Evolutionary conservation across 30 jellyfish, hydroid and myxozoan genomes (phyloP), one percentile per base, ranked within the genome.

Genomic region (Haliclystus octoradiatus): DNA sequence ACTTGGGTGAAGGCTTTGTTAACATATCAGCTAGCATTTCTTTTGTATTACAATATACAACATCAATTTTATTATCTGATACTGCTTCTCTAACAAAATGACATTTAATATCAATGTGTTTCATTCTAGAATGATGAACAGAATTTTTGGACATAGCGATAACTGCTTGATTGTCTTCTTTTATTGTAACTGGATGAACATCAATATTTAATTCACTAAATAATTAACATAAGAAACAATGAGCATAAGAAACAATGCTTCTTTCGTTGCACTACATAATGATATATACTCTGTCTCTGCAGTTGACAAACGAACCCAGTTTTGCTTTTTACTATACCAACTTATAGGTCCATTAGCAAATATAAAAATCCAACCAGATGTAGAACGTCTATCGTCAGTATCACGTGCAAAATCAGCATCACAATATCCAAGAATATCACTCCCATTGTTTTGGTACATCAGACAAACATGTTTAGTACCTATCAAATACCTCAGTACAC

Each of bases 221-320:
- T n/a, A n/a, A n/a, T n/a, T n/a, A n/a, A n/a, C n/a, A n/a, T n/a
- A n/a, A 5, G 57, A 40, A 9, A 40, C 19, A 9, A 40, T 19
- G 14, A 5, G 57, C 57, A 19, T 40, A 9, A 40, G 57, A 40
- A 40, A 40, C 57, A 40, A 40, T 40, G 69, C 69, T 57, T 57
- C 69, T 26, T 57, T 57, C 26, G 69, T 57, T 5, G 69, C 69
- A 57, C 23, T 13, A 12, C 26, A 5, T 13, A 57, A 23, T 5
- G 69, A 12, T n/a, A 57, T 5, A 23, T 40, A 40, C 57, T 40
- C 57, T 40, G 57, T 19, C 19, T 40, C 57, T 5, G 57, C 57
- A 40, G 19, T 40, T 5, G 57, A 40, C 14, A 40, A 9, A 40
- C 57, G 9, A 19, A 40, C 57, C 19, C 14, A 40, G 14, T 40